Percentiles rank a stretch among this genome's conserved stretches.
phyloP scores from a whole-genome alignment of 2,888 invertebrate genomes.

The Caenorhabditis afra region DNA sequence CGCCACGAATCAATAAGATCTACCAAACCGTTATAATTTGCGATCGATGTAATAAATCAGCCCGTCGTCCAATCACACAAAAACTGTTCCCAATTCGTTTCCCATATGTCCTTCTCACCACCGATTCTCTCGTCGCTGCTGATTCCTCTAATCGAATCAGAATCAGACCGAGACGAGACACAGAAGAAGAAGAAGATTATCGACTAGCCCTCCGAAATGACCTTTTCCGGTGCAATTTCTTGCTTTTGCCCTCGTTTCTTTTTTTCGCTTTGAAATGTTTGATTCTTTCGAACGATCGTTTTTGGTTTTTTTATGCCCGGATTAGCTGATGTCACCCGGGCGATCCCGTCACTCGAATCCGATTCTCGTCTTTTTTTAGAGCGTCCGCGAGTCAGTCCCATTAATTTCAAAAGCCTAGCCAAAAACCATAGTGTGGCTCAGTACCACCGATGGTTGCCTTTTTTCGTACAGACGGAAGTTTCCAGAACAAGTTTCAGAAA shows the following conservation, averaged over 20 bases:
- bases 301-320: slow-evolving; percentile 31
- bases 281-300: neutral
- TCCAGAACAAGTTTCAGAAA: slow-evolving; percentile 1
- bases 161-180: slow-evolving; percentile 3
- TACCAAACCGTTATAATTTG: slow-evolving; percentile 4
- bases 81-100: slow-evolving; percentile 47
- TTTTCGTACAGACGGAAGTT: neutral
- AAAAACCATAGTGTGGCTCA: too few relatives aligned
- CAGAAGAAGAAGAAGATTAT: neutral
- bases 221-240: neutral
- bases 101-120: slow-evolving; percentile 5
- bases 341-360: too few relatives aligned
- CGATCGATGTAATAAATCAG: slow-evolving; percentile 42
- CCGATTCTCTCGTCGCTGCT: slow-evolving; percentile 15
- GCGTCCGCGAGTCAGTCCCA: too few relatives aligned
- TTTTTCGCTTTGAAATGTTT: too few relatives aligned
- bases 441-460: neutral
- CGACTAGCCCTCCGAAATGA: neutral
- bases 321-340: slow-evolving; percentile 42
- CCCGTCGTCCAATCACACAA: slow-evolving; percentile 25
- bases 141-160: slow-evolving; percentile 19
- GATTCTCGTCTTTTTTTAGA: slow-evolving; percentile 10
- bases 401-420: neutral
- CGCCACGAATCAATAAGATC: slow-evolving; percentile 2
- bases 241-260: neutral